These are phyloP conservation scores for Bergia sp. DNA, from an alignment of 92 coral and sea anemone genomes.

Conservation along the genomic window DNA sequence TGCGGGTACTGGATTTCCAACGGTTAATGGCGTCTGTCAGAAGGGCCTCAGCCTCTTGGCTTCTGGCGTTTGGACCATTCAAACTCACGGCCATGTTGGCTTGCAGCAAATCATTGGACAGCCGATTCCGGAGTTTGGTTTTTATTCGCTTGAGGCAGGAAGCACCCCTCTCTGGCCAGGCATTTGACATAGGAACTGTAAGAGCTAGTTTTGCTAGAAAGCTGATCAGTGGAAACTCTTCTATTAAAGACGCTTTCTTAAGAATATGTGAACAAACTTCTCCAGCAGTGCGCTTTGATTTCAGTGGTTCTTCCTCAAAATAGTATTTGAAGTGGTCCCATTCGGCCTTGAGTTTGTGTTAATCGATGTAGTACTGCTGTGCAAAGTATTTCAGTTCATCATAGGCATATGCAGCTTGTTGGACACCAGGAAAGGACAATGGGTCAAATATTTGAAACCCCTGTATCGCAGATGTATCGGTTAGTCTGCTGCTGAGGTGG, in stretches of 20 bases:
- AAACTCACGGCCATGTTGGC: conserved; percentile 10
- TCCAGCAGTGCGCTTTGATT: conserved; percentile 1
- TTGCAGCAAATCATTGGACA: conserved; percentile 32
- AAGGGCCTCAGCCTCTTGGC: conserved; percentile 15
- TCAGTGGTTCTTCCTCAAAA: conserved; percentile 23
- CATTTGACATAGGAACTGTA: conserved; percentile 28
- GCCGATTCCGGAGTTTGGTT: conserved; percentile 24
- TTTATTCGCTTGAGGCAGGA: conserved; percentile 40
- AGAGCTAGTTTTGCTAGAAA: not conserved
- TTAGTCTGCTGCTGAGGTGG: conserved; percentile 37
- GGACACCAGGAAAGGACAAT: conserved; percentile 20
- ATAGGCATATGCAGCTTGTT: conserved; percentile 11
- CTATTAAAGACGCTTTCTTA: not conserved
- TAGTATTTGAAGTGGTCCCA: conserved; percentile 37
- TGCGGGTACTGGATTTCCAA: conserved; percentile 16
- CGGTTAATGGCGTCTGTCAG: not conserved
- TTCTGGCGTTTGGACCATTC: conserved; percentile 28
- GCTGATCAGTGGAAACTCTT: conserved; percentile 17
- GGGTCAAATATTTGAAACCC: conserved; percentile 26
- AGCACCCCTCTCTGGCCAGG: conserved; percentile 37
- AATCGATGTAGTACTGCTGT: conserved; percentile 18
- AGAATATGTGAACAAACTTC: not conserved
- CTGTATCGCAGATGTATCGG: conserved; percentile 29
- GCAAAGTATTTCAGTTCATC: conserved; percentile 9
- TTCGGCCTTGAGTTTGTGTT: conserved; percentile 14